Evolutionary conservation across 2,888 invertebrate species (phyloP), one percentile per base, ranked within the genome.

Genomic region (Pammene fasciana): DNA sequence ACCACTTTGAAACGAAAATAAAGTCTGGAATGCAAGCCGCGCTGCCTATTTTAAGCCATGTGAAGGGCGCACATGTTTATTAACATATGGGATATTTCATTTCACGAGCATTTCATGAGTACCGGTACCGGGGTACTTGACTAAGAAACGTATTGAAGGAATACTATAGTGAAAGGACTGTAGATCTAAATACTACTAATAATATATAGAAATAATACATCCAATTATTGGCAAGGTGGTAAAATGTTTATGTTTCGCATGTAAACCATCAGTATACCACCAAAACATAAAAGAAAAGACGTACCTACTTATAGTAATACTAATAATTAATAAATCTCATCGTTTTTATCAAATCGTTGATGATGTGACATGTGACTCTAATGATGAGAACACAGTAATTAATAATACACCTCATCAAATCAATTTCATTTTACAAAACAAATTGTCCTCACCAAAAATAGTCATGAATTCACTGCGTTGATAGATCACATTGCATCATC

Each of bases 21-120:
- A 67, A 66, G 60, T 68, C 60, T 52, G 73, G 71, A 74, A 73
- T 73, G 72, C 54, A 38, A 61, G 62, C 62, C 41, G 41, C 18
- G 46, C 38, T n/a, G n/a, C n/a, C n/a, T 74, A 72, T 72, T 71
- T 72, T 66, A 70, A 73, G 71, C 46, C 60, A 50, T 55, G 64
- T 65, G 74, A 71, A 72, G 71, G 70, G 67, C 61, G 70, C 52
- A 41, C 60, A 67, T 64, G 66, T 60, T 64, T 68, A 62, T 68
- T 64, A 72, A 66, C 71, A 71, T 65, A 62, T 71, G 71, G 64
- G 46, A 64, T 67, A 55, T 72, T 70, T 70, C 72, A 62, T 60
- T 66, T 68, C 54, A 65, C 46, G 54, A 65, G 52, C 65, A 48
- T 48, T 48, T 48, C 16, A 14, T 54, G 64, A 43, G 64, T 54